A percentile compares a stretch with the other conserved stretches of the same genome.
Evolutionary conservation across 2,113 vertebrate genomes (phyloP).

Genomic region (Nettapus auritus): DNA sequence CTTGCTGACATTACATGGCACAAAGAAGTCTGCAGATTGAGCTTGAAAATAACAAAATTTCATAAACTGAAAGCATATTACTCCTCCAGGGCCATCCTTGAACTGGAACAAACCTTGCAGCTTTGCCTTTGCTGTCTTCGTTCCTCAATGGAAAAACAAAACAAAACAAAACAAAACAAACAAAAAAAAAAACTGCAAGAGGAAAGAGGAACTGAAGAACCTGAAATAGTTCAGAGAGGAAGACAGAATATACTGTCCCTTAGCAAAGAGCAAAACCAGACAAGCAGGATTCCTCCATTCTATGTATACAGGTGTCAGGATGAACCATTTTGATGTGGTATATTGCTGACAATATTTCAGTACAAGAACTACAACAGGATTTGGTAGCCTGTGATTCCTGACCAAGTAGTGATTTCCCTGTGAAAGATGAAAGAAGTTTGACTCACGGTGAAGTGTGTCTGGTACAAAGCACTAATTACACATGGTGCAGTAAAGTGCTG

Average conservation of each 20-base stretch:
- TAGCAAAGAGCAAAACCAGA: conserved; percentile 24
- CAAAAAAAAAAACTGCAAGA: not conserved
- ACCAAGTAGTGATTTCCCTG: not conserved
- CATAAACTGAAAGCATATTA: not conserved
- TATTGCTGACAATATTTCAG: not conserved
- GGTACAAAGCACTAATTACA: not conserved
- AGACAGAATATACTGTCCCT: not conserved
- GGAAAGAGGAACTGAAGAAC: not conserved
- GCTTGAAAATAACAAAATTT: not conserved
- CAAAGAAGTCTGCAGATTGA: not conserved
- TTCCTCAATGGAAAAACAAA: not conserved
- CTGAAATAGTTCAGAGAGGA: not conserved
- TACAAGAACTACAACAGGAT: not conserved
- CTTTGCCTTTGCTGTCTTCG: not conserved
- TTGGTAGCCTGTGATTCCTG: not conserved
- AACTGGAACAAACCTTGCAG: not conserved
- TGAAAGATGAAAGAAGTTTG: not conserved
- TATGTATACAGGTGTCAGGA: not conserved
- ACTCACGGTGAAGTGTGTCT: not conserved
- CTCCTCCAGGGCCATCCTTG: not conserved
- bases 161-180: not conserved
- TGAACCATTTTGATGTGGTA: not conserved
- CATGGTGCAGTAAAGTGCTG: not conserved
- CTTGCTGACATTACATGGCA: not conserved
- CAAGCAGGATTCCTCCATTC: conserved; percentile 20